Conservation (phyloP, 2,888 invertebrate species). For the Erannis defoliaria region DNA sequence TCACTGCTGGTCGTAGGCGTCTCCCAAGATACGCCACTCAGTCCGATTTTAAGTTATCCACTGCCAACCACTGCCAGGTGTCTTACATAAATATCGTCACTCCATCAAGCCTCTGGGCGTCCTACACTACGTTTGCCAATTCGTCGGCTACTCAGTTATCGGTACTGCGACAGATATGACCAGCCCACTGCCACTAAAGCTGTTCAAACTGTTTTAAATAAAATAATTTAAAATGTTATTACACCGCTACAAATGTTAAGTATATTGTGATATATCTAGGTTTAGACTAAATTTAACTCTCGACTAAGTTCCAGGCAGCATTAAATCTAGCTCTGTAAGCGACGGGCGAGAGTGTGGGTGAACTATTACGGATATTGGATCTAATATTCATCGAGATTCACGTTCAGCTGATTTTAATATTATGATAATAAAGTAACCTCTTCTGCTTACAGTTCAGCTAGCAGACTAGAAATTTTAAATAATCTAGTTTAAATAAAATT, state of each 20-base stretch:
- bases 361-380: slow-evolving; percentile 20
- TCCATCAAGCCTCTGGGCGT: too few relatives aligned
- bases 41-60: too few relatives aligned
- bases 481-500: too few relatives aligned
- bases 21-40: too few relatives aligned
- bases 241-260: background rate
- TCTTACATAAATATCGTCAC: too few relatives aligned
- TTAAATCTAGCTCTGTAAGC: slow-evolving; percentile 12
- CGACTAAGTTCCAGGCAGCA: too few relatives aligned
- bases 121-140: too few relatives aligned
- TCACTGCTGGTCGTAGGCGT: too few relatives aligned
- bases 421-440: slow-evolving; percentile 11
- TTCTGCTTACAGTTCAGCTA: background rate
- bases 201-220: background rate
- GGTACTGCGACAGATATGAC: slow-evolving; percentile 1
- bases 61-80: too few relatives aligned
- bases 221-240: background rate
- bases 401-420: slow-evolving; percentile 18
- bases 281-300: slow-evolving; percentile 5
- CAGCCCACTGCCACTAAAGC: too few relatives aligned
- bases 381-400: slow-evolving; percentile 22
- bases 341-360: background rate
- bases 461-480: background rate
- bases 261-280: background rate
- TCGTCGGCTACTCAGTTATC: slow-evolving; percentile 27